Percentiles rank a stretch among this genome's conserved stretches.
These are phyloP conservation scores for Phyllotreta striolata DNA, from an alignment of 2,888 invertebrate species.

Conservation along the genomic window DNA sequence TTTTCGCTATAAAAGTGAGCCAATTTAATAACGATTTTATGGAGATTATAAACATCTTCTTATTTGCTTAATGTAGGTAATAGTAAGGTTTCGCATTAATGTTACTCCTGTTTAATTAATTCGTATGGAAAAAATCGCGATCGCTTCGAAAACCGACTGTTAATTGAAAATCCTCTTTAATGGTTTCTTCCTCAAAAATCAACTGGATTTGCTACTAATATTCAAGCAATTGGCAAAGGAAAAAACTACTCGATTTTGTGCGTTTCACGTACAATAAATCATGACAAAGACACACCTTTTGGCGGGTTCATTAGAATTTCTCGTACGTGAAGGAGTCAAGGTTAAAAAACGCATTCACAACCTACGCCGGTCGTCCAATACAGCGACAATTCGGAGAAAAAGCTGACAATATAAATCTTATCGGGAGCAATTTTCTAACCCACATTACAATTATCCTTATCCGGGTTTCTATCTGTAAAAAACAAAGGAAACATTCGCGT, in stretches of 20 bases:
- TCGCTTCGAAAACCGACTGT: too few species aligned
- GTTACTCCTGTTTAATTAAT: background rate
- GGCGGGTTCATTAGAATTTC: background rate
- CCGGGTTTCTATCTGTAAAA: background rate
- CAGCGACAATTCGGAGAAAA: conserved; percentile 2
- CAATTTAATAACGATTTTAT: conserved; percentile 21
- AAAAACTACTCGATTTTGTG: too few species aligned
- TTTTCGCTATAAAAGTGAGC: conserved; percentile 17
- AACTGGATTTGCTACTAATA: too few species aligned
- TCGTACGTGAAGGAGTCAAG: conserved; percentile 20
- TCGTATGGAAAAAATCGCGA: too few species aligned
- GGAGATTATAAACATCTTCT: conserved; percentile 17
- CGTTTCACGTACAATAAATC: too few species aligned
- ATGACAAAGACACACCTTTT: background rate
- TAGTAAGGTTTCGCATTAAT: conserved; percentile 1
- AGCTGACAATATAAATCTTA: conserved; percentile 3
- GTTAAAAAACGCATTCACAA: conserved; percentile 13
- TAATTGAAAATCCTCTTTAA: too few species aligned
- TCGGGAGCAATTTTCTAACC: background rate
- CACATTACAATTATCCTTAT: conserved; percentile 6
- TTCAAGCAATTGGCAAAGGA: too few species aligned
- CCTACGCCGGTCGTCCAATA: conserved; percentile 13
- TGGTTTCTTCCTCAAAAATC: too few species aligned
- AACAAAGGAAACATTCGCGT: background rate
- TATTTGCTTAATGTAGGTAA: conserved; percentile 8